Evolutionary conservation across 2,113 vertebrate genomes (phyloP).

Genomic region (Lipotes vexillifer): DNA sequence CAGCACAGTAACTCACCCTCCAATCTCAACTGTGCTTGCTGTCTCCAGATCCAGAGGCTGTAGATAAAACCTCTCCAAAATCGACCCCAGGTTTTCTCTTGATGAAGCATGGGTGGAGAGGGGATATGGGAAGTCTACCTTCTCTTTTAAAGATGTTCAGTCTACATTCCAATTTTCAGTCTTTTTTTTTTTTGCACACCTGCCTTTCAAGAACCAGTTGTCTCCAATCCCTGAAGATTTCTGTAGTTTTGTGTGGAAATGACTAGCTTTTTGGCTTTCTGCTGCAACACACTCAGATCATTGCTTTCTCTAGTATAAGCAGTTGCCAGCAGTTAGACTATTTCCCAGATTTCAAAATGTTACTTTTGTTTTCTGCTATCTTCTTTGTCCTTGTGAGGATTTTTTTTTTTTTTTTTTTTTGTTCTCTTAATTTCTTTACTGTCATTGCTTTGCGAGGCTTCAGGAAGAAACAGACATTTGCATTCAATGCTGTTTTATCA

Average conservation of each 20-base stretch:
- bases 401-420: background rate
- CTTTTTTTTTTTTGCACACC: background rate
- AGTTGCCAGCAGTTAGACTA: background rate
- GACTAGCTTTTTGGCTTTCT: background rate
- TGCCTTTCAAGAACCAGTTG: background rate
- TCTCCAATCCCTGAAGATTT: background rate
- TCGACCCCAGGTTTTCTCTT: background rate
- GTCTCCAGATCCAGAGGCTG: background rate
- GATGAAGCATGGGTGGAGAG: background rate
- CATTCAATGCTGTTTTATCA: background rate
- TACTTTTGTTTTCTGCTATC: background rate
- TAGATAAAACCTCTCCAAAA: background rate
- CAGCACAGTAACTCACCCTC: background rate
- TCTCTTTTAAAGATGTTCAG: background rate
- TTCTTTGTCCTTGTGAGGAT: conserved; percentile 30
- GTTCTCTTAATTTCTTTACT: background rate
- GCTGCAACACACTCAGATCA: background rate
- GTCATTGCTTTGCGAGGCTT: conserved; percentile 9
- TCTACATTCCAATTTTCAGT: background rate
- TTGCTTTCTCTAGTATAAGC: background rate
- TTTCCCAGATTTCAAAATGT: conserved; percentile 13
- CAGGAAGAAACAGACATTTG: conserved; percentile 18
- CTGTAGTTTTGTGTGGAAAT: background rate
- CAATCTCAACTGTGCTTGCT: background rate
- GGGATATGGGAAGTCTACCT: background rate